Evolutionary conservation across 2,888 invertebrate genomes (phyloP).

Genomic region (Diplolepis rosae): DNA sequence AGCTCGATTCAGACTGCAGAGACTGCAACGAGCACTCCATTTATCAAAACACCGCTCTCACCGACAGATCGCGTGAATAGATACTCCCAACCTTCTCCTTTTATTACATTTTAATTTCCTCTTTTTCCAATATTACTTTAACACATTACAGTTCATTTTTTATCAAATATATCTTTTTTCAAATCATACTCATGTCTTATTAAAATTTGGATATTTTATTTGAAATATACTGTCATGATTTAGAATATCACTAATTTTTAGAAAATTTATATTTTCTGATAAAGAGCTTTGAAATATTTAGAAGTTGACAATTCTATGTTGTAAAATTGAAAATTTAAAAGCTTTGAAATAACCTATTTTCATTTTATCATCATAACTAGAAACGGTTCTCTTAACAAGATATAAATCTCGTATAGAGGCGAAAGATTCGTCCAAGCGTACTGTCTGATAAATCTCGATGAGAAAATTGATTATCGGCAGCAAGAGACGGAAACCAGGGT

Average conservation of each 20-base stretch:
- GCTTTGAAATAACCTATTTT: not conserved
- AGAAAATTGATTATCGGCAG: conserved; percentile 30
- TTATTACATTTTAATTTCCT: not conserved
- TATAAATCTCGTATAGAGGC: conserved; percentile 21
- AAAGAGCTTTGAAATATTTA: no score
- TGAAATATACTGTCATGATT: no score
- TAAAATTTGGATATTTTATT: no score
- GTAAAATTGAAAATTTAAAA: no score
- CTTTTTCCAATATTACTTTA: not conserved
- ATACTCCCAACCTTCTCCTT: not conserved
- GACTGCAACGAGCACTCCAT: conserved; percentile 5
- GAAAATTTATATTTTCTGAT: no score
- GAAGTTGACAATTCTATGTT: no score
- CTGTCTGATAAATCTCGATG: conserved; percentile 28
- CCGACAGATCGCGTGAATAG: conserved; percentile 12
- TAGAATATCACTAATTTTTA: no score
- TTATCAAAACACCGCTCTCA: conserved; percentile 6
- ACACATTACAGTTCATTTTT: not conserved
- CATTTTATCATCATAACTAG: not conserved
- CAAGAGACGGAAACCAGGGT: conserved; percentile 20
- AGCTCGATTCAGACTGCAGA: conserved; percentile 5
- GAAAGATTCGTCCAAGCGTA: conserved; percentile 29
- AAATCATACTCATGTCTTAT: no score
- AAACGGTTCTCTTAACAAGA: conserved; percentile 6
- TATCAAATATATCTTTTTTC: not conserved